phyloP scores from a whole-genome alignment of 2,797 vertebrate species.

The Cyclopterus lumpus region DNA sequence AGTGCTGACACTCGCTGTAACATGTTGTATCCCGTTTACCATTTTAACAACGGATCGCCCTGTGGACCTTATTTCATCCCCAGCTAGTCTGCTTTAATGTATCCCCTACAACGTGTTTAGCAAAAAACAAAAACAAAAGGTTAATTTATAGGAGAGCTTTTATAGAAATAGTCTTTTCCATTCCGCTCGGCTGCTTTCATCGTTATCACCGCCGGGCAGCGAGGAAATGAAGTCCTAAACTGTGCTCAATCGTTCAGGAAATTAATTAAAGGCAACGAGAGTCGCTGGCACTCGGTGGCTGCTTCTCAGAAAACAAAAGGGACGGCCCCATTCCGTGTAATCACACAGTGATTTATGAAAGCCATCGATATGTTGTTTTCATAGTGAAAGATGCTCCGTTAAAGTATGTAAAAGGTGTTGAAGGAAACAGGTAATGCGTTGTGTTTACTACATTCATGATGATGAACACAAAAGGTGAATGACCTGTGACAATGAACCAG shows the following conservation, averaged over 20 bases:
- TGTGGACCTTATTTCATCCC: neutral
- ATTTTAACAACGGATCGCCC: constrained; percentile 10
- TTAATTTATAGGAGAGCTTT: constrained; percentile 41
- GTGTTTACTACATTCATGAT: neutral
- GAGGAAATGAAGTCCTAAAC: constrained; percentile 41
- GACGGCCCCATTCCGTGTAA: constrained; percentile 29
- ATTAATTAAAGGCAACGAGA: constrained; percentile 60
- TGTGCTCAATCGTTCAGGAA: constrained; percentile 57
- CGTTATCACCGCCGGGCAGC: constrained; percentile 51
- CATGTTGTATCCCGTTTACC: neutral
- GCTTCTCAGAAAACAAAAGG: constrained; percentile 42
- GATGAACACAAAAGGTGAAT: neutral
- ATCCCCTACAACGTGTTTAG: constrained; percentile 14
- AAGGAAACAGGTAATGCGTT: neutral
- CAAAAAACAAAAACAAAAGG: constrained; percentile 4
- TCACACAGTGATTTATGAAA: constrained; percentile 26
- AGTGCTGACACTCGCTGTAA: neutral
- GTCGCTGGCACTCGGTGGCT: constrained; percentile 36
- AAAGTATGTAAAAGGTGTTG: neutral
- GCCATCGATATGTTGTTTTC: neutral
- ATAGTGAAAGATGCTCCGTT: neutral
- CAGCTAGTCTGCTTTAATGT: neutral
- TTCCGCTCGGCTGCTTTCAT: constrained; percentile 39
- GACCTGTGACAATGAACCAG: constrained; percentile 4
- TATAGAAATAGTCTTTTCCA: constrained; percentile 32